A percentile compares a stretch with the other conserved stretches of the same genome.
Evolutionary conservation across 2,888 invertebrate species (phyloP).

Genomic region (Apoderus coryli): DNA sequence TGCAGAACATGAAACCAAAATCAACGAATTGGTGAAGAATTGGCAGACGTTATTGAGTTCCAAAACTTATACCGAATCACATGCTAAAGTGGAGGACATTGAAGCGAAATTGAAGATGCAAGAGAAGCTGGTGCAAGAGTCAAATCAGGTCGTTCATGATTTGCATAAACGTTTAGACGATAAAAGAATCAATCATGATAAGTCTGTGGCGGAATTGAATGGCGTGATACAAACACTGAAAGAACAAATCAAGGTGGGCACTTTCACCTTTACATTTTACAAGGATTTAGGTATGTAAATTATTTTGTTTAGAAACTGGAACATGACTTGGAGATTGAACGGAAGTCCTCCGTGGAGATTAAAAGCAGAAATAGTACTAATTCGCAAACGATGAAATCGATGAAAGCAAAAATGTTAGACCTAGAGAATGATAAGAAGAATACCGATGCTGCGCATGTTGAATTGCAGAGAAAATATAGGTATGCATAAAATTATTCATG

Average conservation of each 20-base stretch:
- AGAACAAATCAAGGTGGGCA: slow-evolving; percentile 22
- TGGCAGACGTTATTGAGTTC: slow-evolving; percentile 21
- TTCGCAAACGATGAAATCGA: slow-evolving; percentile 31
- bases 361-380: slow-evolving; percentile 20
- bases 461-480: slow-evolving; percentile 24
- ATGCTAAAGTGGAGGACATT: slow-evolving; percentile 18
- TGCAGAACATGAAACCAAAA: slow-evolving; percentile 22
- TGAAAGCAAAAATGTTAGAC: slow-evolving; percentile 33
- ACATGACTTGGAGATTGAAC: slow-evolving; percentile 24
- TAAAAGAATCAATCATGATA: slow-evolving; percentile 19
- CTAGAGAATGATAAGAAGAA: slow-evolving; percentile 32
- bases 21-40: slow-evolving; percentile 21
- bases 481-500: slow-evolving; percentile 6
- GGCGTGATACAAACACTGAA: slow-evolving; percentile 18
- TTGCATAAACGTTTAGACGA: slow-evolving; percentile 24
- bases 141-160: slow-evolving; percentile 19
- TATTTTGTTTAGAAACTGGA: slow-evolving; percentile 22
- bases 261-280: neutral
- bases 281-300: neutral
- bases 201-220: slow-evolving; percentile 20
- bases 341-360: slow-evolving; percentile 18
- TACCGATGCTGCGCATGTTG: slow-evolving; percentile 28
- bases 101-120: slow-evolving; percentile 22
- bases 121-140: slow-evolving; percentile 19
- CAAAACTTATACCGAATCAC: slow-evolving; percentile 14